Percentiles rank a stretch among this genome's conserved stretches.
Evolutionary conservation across 2,113 vertebrate species (phyloP).

Genomic region (Jacana jacana): DNA sequence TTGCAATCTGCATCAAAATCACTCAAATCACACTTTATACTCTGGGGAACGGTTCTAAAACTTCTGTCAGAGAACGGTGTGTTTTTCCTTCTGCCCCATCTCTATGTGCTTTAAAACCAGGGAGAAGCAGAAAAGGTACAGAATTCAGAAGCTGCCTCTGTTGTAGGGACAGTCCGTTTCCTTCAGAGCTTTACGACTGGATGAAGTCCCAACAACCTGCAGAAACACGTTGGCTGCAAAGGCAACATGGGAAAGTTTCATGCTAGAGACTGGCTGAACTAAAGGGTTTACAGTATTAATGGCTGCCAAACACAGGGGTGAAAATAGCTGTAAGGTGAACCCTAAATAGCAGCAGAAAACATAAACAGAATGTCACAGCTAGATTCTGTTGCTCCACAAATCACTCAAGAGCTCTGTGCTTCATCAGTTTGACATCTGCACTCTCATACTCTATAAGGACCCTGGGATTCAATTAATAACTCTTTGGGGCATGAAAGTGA

Average conservation of each 20-base stretch:
- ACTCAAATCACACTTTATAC: background rate
- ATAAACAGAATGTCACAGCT: background rate
- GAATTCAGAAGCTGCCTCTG: background rate
- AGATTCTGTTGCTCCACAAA: background rate
- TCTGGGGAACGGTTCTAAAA: background rate
- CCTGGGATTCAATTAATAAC: background rate
- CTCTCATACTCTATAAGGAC: background rate
- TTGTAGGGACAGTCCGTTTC: background rate
- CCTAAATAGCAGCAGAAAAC: background rate
- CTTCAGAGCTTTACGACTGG: background rate
- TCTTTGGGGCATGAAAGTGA: background rate
- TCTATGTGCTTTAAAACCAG: background rate
- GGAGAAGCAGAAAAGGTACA: background rate
- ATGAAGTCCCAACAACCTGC: background rate
- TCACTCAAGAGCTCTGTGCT: background rate
- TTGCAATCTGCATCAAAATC: background rate
- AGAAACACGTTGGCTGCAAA: background rate
- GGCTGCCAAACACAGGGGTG: background rate
- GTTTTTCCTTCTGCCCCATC: background rate
- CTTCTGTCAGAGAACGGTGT: background rate
- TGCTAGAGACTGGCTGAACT: background rate
- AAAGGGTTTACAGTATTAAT: background rate
- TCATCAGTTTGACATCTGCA: background rate
- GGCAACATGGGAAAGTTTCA: background rate
- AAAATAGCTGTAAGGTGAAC: background rate